Percentiles rank a stretch among this genome's conserved stretches.
Conservation (phyloP, 2,888 invertebrate genomes). For the Chesias legatella region DNA sequence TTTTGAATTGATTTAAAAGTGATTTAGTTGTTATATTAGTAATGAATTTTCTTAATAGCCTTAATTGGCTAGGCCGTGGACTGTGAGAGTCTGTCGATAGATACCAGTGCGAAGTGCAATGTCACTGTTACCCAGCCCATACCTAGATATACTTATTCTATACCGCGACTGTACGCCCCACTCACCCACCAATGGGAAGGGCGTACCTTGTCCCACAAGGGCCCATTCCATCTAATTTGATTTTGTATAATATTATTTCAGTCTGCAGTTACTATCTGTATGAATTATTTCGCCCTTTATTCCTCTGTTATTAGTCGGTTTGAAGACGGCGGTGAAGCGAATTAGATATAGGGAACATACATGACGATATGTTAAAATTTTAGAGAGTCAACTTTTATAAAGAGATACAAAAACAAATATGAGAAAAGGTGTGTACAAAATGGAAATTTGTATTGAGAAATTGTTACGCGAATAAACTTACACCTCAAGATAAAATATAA, state of each 20-base stretch:
- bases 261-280: constrained; percentile 65
- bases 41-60: constrained; percentile 74
- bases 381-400: constrained; percentile 80
- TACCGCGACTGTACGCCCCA: constrained; percentile 36
- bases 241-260: constrained; percentile 65
- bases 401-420: constrained; percentile 71
- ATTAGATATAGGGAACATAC: constrained; percentile 79
- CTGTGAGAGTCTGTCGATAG: constrained; percentile 59
- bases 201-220: constrained; percentile 58
- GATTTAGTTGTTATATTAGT: constrained; percentile 80
- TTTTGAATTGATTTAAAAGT: constrained; percentile 80
- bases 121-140: constrained; percentile 33
- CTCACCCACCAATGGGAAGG: constrained; percentile 56
- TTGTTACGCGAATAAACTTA: constrained; percentile 81
- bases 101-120: constrained; percentile 77
- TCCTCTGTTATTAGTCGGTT: constrained; percentile 67
- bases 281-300: constrained; percentile 69
- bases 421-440: constrained; percentile 79
- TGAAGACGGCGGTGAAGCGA: constrained; percentile 74
- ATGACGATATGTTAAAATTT: constrained; percentile 79
- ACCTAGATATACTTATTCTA: constrained; percentile 5
- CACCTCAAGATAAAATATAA: constrained; percentile 78
- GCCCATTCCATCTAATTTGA: constrained; percentile 71
- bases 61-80: constrained; percentile 70
- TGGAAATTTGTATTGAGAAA: constrained; percentile 80